A percentile compares a stretch with the other conserved stretches of the same genome.
Evolutionary conservation across 2,113 vertebrate species (phyloP).

Genomic region (Peromyscus californicus): DNA sequence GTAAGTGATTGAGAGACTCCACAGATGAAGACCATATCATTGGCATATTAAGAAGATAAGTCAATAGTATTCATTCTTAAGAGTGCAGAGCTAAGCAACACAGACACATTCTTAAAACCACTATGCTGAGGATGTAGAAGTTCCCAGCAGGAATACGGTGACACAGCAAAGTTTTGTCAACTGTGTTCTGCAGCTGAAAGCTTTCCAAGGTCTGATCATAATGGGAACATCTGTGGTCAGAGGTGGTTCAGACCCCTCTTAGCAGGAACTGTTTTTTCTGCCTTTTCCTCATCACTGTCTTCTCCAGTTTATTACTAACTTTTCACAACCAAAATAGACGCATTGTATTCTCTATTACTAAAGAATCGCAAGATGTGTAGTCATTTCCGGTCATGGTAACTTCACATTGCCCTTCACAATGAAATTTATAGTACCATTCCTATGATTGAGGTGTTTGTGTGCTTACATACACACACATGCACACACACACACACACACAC

Average conservation of each 20-base stretch:
- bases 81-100: neutral
- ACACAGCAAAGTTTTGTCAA: neutral
- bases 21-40: neutral
- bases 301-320: neutral
- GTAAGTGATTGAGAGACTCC: neutral
- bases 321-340: neutral
- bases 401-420: neutral
- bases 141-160: neutral
- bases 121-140: neutral
- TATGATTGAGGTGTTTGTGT: neutral
- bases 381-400: neutral
- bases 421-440: neutral
- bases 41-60: neutral
- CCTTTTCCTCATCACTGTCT: neutral
- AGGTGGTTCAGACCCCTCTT: neutral
- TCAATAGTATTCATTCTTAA: neutral
- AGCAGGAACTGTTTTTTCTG: neutral
- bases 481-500: neutral
- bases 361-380: neutral
- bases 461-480: neutral
- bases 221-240: neutral
- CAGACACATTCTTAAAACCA: neutral
- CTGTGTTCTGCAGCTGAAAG: neutral
- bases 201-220: neutral
- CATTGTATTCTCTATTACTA: neutral